These are phyloP conservation scores for Drosophila seguyi DNA, from an alignment of 1,140 invertebrate genomes.

Conservation along the genomic window DNA sequence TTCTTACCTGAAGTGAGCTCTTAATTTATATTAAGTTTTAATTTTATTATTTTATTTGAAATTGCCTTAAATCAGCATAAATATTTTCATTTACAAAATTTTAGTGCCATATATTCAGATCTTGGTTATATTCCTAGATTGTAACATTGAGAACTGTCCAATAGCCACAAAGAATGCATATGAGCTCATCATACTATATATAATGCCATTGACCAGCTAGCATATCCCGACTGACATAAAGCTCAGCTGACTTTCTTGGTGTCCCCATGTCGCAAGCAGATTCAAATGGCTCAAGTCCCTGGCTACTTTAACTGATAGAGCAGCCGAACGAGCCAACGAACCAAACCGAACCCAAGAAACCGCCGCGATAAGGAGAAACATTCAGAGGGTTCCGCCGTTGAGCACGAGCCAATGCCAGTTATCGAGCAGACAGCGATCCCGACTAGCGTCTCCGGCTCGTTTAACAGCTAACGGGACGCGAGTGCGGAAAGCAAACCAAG, in stretches of 20 bases:
- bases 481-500: constrained; percentile 21
- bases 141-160: neutral
- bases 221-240: constrained; percentile 19
- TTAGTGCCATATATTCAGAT: no score
- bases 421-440: constrained; percentile 60
- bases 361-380: constrained; percentile 36
- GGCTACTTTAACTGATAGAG: constrained; percentile 44
- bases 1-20: no score
- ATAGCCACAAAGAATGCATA: constrained; percentile 6
- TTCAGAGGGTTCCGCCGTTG: constrained; percentile 18
- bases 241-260: constrained; percentile 5
- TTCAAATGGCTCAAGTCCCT: constrained; percentile 37
- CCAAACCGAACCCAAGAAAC: constrained; percentile 29
- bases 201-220: constrained; percentile 1
- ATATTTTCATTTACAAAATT: no score
- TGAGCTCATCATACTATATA: neutral
- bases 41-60: no score
- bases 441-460: constrained; percentile 36
- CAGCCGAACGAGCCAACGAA: constrained; percentile 17
- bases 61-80: no score
- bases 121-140: neutral
- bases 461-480: constrained; percentile 27
- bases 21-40: no score
- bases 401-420: constrained; percentile 47
- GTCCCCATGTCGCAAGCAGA: constrained; percentile 31